A percentile compares a stretch with the other conserved stretches of the same genome.
These are phyloP conservation scores for Hypocryptadius cinnamomeus DNA, from an alignment of 2,113 vertebrate species.

Conservation along the genomic window DNA sequence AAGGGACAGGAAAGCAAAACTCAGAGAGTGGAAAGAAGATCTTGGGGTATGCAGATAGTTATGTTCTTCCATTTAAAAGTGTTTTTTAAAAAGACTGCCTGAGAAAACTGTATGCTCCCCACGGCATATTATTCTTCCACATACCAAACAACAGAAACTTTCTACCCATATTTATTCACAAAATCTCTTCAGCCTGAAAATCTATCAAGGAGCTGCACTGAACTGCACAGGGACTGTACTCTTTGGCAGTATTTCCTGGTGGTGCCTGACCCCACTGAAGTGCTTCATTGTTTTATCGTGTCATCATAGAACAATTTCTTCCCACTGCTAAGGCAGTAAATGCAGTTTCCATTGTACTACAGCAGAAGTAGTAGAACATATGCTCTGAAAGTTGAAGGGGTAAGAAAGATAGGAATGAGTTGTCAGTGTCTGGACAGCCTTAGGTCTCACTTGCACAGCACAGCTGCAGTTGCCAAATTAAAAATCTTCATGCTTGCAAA, in stretches of 20 bases:
- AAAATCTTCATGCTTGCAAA: neutral
- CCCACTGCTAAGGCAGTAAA: neutral
- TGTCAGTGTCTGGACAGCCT: neutral
- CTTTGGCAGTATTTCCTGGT: neutral
- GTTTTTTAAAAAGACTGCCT: neutral
- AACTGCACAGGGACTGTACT: neutral
- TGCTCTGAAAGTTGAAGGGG: neutral
- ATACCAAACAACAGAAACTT: neutral
- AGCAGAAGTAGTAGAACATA: neutral
- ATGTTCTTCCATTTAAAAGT: neutral
- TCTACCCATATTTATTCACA: neutral
- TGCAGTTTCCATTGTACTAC: slow-evolving; percentile 6
- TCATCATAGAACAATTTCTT: neutral
- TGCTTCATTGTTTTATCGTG: neutral
- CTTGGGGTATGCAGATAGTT: neutral
- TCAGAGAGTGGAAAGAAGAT: neutral
- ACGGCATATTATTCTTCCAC: neutral
- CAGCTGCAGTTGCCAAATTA: neutral
- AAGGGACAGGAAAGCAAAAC: neutral
- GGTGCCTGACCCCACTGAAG: neutral
- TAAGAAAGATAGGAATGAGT: neutral
- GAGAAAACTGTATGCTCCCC: neutral
- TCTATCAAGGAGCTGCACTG: neutral
- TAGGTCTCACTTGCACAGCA: neutral
- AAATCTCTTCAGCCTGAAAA: slow-evolving; percentile 14